Conservation (phyloP, 2,888 invertebrate genomes). For the Koerneria pararmatus region DNA sequence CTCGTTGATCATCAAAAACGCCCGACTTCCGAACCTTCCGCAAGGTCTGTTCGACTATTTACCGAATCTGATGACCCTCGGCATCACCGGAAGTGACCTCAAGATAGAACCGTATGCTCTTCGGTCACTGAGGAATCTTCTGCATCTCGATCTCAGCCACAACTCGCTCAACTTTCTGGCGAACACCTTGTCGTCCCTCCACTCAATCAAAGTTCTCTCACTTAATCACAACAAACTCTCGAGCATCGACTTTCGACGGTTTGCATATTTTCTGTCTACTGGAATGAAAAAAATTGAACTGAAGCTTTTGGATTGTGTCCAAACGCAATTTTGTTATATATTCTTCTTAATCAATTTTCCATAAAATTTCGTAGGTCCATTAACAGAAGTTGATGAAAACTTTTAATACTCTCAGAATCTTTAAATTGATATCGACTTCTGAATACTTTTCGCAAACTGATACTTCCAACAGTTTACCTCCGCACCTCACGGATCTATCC, state of each 20-base stretch:
- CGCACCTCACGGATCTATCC: constrained; percentile 40
- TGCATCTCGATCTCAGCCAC: constrained; percentile 43
- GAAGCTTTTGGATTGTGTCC: too few species aligned
- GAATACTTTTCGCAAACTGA: neutral
- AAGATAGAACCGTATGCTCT: constrained; percentile 41
- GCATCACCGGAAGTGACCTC: constrained; percentile 43
- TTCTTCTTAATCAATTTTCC: too few species aligned
- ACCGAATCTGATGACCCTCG: constrained; percentile 48
- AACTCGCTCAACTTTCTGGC: constrained; percentile 40
- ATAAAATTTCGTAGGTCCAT: neutral
- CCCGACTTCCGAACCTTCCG: constrained; percentile 39
- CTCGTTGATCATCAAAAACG: constrained; percentile 43
- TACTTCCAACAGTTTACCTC: constrained; percentile 33
- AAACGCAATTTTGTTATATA: too few species aligned
- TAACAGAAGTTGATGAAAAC: neutral
- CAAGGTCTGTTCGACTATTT: constrained; percentile 38
- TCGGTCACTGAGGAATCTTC: constrained; percentile 36
- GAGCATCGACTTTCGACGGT: constrained; percentile 42
- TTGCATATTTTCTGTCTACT: neutral
- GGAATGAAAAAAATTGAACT: neutral
- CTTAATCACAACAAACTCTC: constrained; percentile 39
- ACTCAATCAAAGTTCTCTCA: constrained; percentile 29
- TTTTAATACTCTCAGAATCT: neutral
- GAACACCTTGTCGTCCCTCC: constrained; percentile 32
- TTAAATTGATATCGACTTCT: neutral